Evolutionary conservation across 2,888 invertebrate species (phyloP), one percentile per base, ranked within the genome.

Genomic region (Erannis defoliaria): DNA sequence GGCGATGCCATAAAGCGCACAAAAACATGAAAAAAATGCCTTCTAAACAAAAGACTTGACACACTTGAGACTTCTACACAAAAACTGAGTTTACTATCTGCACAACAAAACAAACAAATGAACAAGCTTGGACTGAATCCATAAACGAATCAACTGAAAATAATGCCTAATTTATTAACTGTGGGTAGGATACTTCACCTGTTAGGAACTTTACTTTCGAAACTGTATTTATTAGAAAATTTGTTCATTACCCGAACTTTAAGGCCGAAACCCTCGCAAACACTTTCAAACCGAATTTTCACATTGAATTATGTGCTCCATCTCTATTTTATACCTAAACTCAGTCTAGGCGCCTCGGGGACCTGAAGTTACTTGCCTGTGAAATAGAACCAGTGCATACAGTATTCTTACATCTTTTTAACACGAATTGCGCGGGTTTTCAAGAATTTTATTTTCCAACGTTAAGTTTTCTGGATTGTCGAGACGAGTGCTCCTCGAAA

Each of bases 301-400:
- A 23, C 8, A 23, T 50, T 40, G 33, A 46, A 35, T 10, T 12
- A 50, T 19, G n/a, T 43, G 45, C 33, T 26, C 35, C 45, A 42
- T 10, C 57, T 65, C 58, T 62, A 62, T 54, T 62, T 23, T 29
- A 49, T 51, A 45, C 63, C 61, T 62, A 57, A 55, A n/a, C 38
- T 51, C 38, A 38, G 43, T 53, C 35, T 29, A 9, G n/a, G 49
- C 53, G 62, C 62, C 63, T 54, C 16, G 43, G 49, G 64, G 64
- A 48, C 29, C 49, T 38, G 43, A 50, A 63, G 55, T 64, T 62
- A 66, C 64, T 68, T 59, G 68, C 46, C 62, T 68, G 68, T 66
- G 66, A 69, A 69, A 67, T 69, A 65, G 64, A 63, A 62, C 68
- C 49, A 55, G 64, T 67, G 64, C 66, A 64, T 62, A 61, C 64